A percentile compares a stretch with the other conserved stretches of the same genome.
Conservation (phyloP, 2,113 vertebrate genomes). For the Numenius arquata region DNA sequence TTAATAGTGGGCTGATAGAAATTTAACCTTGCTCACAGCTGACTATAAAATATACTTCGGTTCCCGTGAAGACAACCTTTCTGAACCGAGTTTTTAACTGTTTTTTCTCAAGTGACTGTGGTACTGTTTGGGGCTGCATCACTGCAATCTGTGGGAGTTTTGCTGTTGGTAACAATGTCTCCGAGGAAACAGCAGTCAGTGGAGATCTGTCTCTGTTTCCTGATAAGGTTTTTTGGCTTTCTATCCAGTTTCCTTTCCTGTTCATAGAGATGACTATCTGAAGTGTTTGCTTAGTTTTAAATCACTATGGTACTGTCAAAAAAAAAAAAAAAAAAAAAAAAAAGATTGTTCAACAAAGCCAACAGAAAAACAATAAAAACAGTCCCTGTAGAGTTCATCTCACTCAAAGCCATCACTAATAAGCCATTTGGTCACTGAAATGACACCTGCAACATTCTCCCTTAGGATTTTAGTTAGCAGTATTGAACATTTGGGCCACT, state of each 20-base stretch:
- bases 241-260: not conserved
- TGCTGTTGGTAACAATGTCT: not conserved
- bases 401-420: not conserved
- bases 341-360: not conserved
- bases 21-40: not conserved
- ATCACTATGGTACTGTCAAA: not conserved
- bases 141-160: not conserved
- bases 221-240: not conserved
- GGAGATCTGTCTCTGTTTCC: not conserved
- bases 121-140: not conserved
- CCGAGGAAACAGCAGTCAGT: not conserved
- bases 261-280: not conserved
- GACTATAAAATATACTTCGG: not conserved
- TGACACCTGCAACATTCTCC: not conserved
- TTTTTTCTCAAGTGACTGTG: not conserved
- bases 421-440: not conserved
- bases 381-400: not conserved
- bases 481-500: not conserved
- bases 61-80: not conserved
- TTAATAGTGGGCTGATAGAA: not conserved
- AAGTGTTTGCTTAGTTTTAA: not conserved
- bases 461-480: not conserved
- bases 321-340: not conserved
- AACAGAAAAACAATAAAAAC: not conserved
- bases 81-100: not conserved